Evolutionary conservation across 1,140 invertebrate species (phyloP).

Genomic region (Drosophila eugracilis): DNA sequence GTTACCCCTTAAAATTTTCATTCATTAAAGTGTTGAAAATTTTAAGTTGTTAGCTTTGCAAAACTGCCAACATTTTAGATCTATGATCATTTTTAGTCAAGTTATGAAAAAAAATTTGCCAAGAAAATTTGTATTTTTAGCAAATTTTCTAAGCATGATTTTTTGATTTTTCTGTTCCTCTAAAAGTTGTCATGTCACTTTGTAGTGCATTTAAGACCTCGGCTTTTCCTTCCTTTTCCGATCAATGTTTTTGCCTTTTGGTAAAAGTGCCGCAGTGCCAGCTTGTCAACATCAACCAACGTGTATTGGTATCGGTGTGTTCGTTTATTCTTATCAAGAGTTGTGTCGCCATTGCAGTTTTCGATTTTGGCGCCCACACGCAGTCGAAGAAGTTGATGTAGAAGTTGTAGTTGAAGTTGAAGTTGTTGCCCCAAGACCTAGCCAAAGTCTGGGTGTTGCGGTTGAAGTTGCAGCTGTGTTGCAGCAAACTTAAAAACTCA

Average conservation of each 20-base stretch:
- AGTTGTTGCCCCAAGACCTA: too few relatives aligned
- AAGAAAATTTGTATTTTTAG: too few relatives aligned
- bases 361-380: slow-evolving; percentile 58
- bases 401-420: slow-evolving; percentile 20
- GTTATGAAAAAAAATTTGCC: too few relatives aligned
- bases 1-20: too few relatives aligned
- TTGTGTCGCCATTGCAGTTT: slow-evolving; percentile 75
- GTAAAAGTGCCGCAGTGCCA: slow-evolving; percentile 63
- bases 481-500: neutral
- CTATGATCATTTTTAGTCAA: too few relatives aligned
- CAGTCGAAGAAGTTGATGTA: slow-evolving; percentile 22
- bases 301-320: slow-evolving; percentile 36
- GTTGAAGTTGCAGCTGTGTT: slow-evolving; percentile 28
- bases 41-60: too few relatives aligned
- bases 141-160: too few relatives aligned
- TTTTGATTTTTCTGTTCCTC: too few relatives aligned
- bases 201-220: slow-evolving; percentile 6
- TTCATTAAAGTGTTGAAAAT: too few relatives aligned
- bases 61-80: too few relatives aligned
- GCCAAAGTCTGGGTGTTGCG: slow-evolving; percentile 23
- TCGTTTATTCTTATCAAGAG: slow-evolving; percentile 74
- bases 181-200: too few relatives aligned
- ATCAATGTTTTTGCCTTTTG: slow-evolving; percentile 25
- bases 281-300: slow-evolving; percentile 74
- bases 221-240: neutral